A percentile compares a stretch with the other conserved stretches of the same genome.
Conservation (phyloP, 2,888 invertebrate species). For the Cerastis rubricosa region DNA sequence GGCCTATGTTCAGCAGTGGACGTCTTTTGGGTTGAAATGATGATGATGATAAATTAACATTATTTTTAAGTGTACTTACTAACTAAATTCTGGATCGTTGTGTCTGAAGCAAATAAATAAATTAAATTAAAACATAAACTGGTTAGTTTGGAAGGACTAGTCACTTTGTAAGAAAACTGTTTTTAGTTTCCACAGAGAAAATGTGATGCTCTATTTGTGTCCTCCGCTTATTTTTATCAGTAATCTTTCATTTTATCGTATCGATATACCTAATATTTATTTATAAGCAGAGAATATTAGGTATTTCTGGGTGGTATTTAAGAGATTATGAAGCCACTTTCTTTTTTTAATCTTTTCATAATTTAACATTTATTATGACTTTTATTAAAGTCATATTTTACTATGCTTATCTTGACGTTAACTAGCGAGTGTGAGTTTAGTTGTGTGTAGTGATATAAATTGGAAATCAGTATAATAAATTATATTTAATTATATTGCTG, state of each 20-base stretch:
- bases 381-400: slow-evolving; percentile 41
- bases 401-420: slow-evolving; percentile 16
- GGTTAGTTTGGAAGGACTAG: no score
- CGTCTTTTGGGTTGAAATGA: no score
- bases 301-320: slow-evolving; percentile 29
- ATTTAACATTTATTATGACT: slow-evolving; percentile 27
- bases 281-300: slow-evolving; percentile 31
- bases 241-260: slow-evolving; percentile 18
- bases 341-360: slow-evolving; percentile 38
- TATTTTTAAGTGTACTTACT: no score
- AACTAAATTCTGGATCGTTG: no score
- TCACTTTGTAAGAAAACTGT: not conserved
- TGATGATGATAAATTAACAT: no score
- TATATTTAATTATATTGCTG: no score
- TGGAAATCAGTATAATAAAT: slow-evolving; percentile 15
- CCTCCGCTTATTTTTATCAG: slow-evolving; percentile 27
- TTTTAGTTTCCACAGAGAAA: not conserved
- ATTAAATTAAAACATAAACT: no score
- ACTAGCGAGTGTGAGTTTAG: slow-evolving; percentile 3
- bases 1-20: no score
- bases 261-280: slow-evolving; percentile 26
- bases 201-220: slow-evolving; percentile 14
- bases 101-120: no score
- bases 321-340: slow-evolving; percentile 39
- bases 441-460: slow-evolving; percentile 10